These are phyloP conservation scores for Syngnathus scovelli DNA, from an alignment of 2,113 vertebrate genomes.

Conservation along the genomic window DNA sequence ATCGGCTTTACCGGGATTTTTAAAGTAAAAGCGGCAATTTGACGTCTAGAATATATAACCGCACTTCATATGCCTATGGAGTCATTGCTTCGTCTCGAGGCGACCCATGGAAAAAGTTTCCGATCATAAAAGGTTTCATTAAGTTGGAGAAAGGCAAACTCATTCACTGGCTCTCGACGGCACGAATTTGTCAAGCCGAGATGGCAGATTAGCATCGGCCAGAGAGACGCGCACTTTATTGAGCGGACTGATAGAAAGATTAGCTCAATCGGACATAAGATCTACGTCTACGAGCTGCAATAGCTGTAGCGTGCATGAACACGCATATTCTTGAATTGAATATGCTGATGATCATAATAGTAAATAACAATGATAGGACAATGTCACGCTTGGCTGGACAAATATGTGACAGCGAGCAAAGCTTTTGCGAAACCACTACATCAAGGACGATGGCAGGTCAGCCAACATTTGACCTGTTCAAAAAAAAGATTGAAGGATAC, in stretches of 20 bases:
- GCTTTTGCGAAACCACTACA: too few relatives aligned
- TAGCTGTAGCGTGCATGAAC: neutral
- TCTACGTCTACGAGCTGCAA: neutral
- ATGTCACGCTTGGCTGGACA: too few relatives aligned
- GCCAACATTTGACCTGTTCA: too few relatives aligned
- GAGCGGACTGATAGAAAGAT: neutral
- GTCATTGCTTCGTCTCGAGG: conserved; percentile 11
- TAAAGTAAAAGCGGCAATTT: conserved; percentile 3
- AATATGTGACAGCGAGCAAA: too few relatives aligned
- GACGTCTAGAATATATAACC: neutral
- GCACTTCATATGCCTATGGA: conserved; percentile 15
- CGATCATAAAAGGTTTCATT: neutral
- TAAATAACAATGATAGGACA: too few relatives aligned
- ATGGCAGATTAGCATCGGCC: neutral
- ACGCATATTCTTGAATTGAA: too few relatives aligned
- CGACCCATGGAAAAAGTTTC: neutral
- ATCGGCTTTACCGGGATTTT: neutral
- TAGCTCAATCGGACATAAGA: neutral
- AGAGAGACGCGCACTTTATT: neutral
- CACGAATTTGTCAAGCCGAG: neutral
- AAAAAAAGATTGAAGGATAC: too few relatives aligned
- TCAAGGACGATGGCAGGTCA: too few relatives aligned
- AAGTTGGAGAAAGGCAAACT: neutral
- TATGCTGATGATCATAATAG: too few relatives aligned
- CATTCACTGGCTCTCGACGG: neutral